Base-by-base conservation (phyloP, 2,113 vertebrate genomes). In the Xiphophorus couchianus region DNA sequence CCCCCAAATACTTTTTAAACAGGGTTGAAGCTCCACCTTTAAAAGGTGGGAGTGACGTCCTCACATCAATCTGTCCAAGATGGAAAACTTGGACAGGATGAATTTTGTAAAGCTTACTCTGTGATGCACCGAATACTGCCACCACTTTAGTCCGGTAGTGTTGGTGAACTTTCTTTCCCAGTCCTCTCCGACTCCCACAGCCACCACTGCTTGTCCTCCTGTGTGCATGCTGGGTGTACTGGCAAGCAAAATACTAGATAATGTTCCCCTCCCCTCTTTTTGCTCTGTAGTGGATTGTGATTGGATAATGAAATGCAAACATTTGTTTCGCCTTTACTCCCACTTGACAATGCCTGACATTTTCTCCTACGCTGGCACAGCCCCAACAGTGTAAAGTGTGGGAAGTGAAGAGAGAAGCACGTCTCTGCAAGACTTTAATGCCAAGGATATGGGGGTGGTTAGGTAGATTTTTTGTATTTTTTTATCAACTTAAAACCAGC, bases 261-360 rank as follows among this genome's bases (percentile, higher is more conserved):
- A 82, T 76, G 65, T 81, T 82, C 54, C 83, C 44, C 78, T 71
- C 66, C 30, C 19, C 13, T 80, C 79, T 61, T n/a, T 62, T 76
- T 78, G 74, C 69, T 76, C 84, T 77, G 67, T 37, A 69, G 76
- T 83, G 76, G 65, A 77, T 76, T 69, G 77, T 85, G 78, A 86
- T 83, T 84, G 82, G 85, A 77, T 86, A 62, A 69, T 74, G 76
- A 86, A 89, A 88, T 77, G 81, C 81, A 88, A 85, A 90, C 84
- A 80, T 88, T 90, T 86, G 84, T 89, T 90, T 84, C 63, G 67
- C 82, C 74, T 84, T 84, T 86, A 84, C 90, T 89, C 88, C 87
- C 82, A 90, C 90, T 75, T 90, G 84, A 89, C 81, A 74, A 81
- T 84, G 81, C 62, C 78, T 86, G 87, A 89, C 82, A 85, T 89